Base-by-base conservation (phyloP, 2,888 invertebrate genomes). In the Caenorhabditis angaria region DNA sequence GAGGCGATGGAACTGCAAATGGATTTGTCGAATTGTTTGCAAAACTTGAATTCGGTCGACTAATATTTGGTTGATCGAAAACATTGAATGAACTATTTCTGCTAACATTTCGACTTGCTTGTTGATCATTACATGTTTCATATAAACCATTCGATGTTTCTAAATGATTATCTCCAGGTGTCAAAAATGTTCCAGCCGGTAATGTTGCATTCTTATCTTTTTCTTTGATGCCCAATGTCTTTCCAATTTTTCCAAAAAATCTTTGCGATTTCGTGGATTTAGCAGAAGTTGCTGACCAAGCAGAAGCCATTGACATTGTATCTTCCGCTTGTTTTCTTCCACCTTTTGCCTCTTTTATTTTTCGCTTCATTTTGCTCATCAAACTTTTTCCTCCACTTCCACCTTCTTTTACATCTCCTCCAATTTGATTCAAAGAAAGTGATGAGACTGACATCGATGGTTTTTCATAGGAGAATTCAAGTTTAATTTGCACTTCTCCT, bases 401-500 rank as follows among this genome's bases (percentile, higher is more conserved):
- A 8, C 24, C 24, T 22, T 20, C 50, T 8, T 50, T n/a, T n/a
- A n/a, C n/a, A n/a, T n/a, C 50, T 20, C 22, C 50, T 5, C 55
- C 55, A 56, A 56, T 32, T 22, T 68, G 74, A 64, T 79, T 76
- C 24, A 77, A 32, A 1, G 65, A 65, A 58, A 62, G 27, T 10
- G 63, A 79, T 10, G 82, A 83, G 35, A 85, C 66, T 18, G 83
- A 83, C 57, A 75, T 67, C 8, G 73, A 65, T 24, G 81, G 71
- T 48, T 78, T 78, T 61, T 78, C 77, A 62, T 78, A 82, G 22
- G 65, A 56, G 65, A 85, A 84, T n/a, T 79, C 71, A 61, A 83
- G 76, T 8, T 67, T 63, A 29, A 85, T 57, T 47, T 81, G 76
- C 22, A 80, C 70, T 57, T 80, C 80, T 50, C 80, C 79, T 51